These are phyloP conservation scores for Myathropa florea DNA, from an alignment of 2,888 invertebrate species.

Conservation along the genomic window DNA sequence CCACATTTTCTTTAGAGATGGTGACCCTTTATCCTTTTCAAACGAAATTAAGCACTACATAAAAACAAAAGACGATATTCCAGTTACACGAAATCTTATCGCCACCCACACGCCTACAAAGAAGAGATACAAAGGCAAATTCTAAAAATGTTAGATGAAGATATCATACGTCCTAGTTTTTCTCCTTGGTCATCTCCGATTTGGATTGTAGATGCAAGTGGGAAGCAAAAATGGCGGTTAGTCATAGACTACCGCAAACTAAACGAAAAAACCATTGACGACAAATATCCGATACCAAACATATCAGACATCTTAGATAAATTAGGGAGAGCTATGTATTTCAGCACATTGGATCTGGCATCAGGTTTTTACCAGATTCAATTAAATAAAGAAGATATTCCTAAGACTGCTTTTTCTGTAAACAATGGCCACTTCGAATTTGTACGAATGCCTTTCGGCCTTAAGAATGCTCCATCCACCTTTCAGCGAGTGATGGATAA, in stretches of 20 bases:
- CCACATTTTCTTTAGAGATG: slow-evolving; percentile 72
- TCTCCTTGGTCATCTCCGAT: slow-evolving; percentile 42
- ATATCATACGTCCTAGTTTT: slow-evolving; percentile 39
- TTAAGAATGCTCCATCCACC: slow-evolving; percentile 54
- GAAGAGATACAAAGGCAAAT: slow-evolving; percentile 73
- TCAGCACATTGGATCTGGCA: slow-evolving; percentile 74
- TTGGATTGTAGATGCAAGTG: slow-evolving; percentile 44
- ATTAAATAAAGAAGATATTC: slow-evolving; percentile 67
- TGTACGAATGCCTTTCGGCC: slow-evolving; percentile 66
- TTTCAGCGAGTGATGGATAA: slow-evolving; percentile 68
- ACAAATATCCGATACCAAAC: slow-evolving; percentile 30
- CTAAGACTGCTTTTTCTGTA: slow-evolving; percentile 70
- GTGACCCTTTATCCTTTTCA: slow-evolving; percentile 71
- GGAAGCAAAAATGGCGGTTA: slow-evolving; percentile 46
- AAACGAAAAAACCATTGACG: slow-evolving; percentile 9
- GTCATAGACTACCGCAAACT: slow-evolving; percentile 40
- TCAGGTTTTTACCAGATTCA: slow-evolving; percentile 75
- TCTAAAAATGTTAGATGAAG: slow-evolving; percentile 53
- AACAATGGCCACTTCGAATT: slow-evolving; percentile 68
- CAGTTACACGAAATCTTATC: slow-evolving; percentile 62
- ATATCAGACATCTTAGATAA: slow-evolving; percentile 71
- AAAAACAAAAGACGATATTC: slow-evolving; percentile 72
- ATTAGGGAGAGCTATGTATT: slow-evolving; percentile 76
- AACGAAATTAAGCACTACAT: slow-evolving; percentile 73
- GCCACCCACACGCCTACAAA: slow-evolving; percentile 74